Base-by-base conservation (phyloP, 1,140 invertebrate genomes). In the Pectinophora gossypiella region DNA sequence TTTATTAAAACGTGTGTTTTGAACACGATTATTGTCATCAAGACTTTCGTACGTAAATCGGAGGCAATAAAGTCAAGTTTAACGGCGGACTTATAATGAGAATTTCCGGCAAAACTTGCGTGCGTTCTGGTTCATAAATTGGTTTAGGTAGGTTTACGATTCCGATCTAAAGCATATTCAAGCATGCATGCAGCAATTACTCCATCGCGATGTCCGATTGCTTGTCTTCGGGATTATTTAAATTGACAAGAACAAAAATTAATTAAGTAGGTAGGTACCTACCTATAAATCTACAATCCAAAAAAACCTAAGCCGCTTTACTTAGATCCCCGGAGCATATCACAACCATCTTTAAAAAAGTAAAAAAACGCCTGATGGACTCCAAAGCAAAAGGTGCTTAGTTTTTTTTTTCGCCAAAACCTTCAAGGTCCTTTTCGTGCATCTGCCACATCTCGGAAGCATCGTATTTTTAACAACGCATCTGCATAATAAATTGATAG, bases 401-500 rank as follows among this genome's bases (percentile, higher is more conserved):
- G 44, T 64, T 61, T 70, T 76, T n/a, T n/a, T 72, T 76, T 73
- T 60, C 42, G 53, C 55, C 56, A 69, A 77, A 74, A 70, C 76
- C 72, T 83, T 78, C 74, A 76, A 76, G 79, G 68, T 72, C 67
- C 61, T 53, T 74, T 67, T 66, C 54, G 55, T 72, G 59, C 82
- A 85, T 84, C 82, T 85, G 82, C 76, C 70, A 52, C 47, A 67
- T 68, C 71, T 74, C 68, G 61, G 60, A 72, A 74, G 63, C 65
- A 48, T 68, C 61, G 61, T 75, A 63, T 76, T 75, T 76, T 78
- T 72, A 76, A 74, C 68, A 68, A 68, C 64, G 63, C 81, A 86
- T 86, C 80, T 86, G 80, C 83, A 86, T 86, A 86, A 73, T 71
- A 69, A 78, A 85, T 75, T 80, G 67, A 76, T 78, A 75, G 74